Evolutionary conservation across 2,113 vertebrate species (phyloP), one percentile per base, ranked within the genome.

Genomic region (Otis tarda): DNA sequence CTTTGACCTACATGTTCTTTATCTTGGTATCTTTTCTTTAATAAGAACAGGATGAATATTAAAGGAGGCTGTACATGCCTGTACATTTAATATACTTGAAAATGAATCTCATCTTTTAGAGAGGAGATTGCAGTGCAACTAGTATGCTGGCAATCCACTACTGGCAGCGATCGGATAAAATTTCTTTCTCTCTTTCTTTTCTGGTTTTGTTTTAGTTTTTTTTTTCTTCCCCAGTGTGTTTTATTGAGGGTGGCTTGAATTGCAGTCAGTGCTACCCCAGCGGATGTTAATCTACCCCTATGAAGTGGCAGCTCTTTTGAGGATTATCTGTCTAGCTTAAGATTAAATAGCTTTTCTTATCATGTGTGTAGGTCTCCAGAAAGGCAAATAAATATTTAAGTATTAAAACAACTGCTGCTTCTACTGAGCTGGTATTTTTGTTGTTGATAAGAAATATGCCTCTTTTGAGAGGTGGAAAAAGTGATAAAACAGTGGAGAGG

Each of bases 261-360:
- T 8, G 2, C 7, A 77, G 19, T 82, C 12, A 6, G 27, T 68
- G 31, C 35, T 94, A 25, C 14, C 16, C 35, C 12, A 55, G 24
- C 71, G 83, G 33, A n/a, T 91, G 18, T 50, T 96, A 93, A 93
- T 92, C 56, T 93, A 4, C n/a, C 64, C 14, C 55, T 97, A 30
- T 55, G 69, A 90, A 87, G 67, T 45, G 43, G 21, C 23, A 10
- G 12, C 57, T 90, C 39, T 90, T 95, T 86, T 86, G 67, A 94
- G 60, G 77, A 95, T 37, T 83, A 63, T 45, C 55, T 95, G 47
- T 68, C 64, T 90, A 59, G 31, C 33, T 74, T 55, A 52, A 96
- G 92, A 90, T 94, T 71, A 95, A 97, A 80, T 93, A 87, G 53
- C 33, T 67, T 96, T 96, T 93, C 73, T 96, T 97, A 92, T 71